Evolutionary conservation across 2,797 vertebrate species (phyloP), one percentile per base, ranked within the genome.

Genomic region (Heteromormyrus szaboi): DNA sequence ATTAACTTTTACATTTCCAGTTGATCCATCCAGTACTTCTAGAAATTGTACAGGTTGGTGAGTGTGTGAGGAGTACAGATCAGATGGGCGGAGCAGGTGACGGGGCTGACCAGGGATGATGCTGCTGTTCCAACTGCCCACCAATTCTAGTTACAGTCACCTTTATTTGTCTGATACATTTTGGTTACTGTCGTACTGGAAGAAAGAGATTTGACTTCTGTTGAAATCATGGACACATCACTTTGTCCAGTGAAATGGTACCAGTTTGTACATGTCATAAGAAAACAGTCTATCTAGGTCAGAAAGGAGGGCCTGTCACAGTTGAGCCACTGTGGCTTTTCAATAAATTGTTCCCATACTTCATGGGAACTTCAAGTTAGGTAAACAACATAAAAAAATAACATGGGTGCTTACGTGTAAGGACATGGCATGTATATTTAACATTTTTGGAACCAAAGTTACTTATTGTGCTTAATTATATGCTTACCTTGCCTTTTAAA

Each of bases 231-330:
- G 9, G 14, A 83, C 72, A 56, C 29, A 44, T 83, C 41, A 62
- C 79, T 22, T 88, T 81, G n/a, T 62, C 37, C 22, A 1, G 3
- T 65, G 88, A 56, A 83, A 48, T 22, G 46, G 22, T 22, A 46
- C 44, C 44, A 62, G 50, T 53, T 86, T 85, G 56, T 14, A 25
- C 46, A 86, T 29, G 83, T 86, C 46, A 86, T 29, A 11, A 72
- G 88, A 86, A 89, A 65, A 72, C 48, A 72, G 88, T 19, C 48
- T 9, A 53, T 44, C 17, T 85, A 72, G 83, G 83, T 48, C 59
- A 89, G 83, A 53, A 44, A 54, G 62, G 62, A 19, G 59, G n/a
- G 5, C 51, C 62, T 53, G 29, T 17, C 46, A 2, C 56, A 12
- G 29, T 14, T 76, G 68, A 14, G 9, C 54, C 41, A 54, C 2